Base-by-base conservation (phyloP, 2,888 invertebrate species). In the Ceramica pisi region DNA sequence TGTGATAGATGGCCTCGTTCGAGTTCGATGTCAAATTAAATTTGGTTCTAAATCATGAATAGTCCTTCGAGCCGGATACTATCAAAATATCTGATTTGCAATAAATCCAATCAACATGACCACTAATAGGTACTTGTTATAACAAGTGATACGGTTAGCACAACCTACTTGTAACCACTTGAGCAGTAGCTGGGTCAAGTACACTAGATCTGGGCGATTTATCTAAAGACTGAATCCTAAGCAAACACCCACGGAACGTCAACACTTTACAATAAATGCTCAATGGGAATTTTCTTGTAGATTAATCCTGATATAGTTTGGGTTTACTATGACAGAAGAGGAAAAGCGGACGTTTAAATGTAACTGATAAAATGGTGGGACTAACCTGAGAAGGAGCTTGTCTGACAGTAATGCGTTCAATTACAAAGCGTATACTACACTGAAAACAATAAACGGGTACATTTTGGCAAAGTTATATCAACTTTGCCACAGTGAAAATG, bases 211-310 rank as follows among this genome's bases (percentile, higher is more conserved):
- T 77, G 64, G 57, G 68, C 57, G 48, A 83, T 75, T 73, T 78
- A 83, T 78, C 84, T 75, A 53, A 67, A 75, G 65, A 62, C 64
- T 67, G 75, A 64, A 71, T 82, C 80, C 80, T 86, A 67, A 66
- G 55, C 50, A 75, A 80, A 85, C 84, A 85, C 83, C 86, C 67
- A 83, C 86, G 67, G 26, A 67, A 51, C 44, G 74, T 78, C 78
- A 83, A 81, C 86, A 83, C 84, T 80, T 67, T 31, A 41, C 55
- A 70, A 59, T 71, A 61, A 71, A 67, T 62, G 63, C 8, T 53
- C 38, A 31, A 62, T 53, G 44, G 14, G 16, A 12, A 26, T 75
- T 80, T 80, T 64, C 23, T 48, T 21, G 26, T 19, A n/a, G 2
- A 7, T 41, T 31, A 41, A 51, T 57, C 35, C n/a, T 51, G 9